A percentile compares a stretch with the other conserved stretches of the same genome.
These are phyloP conservation scores for Drosophila tanythrix DNA, from an alignment of 2,888 invertebrate species.

Conservation along the genomic window DNA sequence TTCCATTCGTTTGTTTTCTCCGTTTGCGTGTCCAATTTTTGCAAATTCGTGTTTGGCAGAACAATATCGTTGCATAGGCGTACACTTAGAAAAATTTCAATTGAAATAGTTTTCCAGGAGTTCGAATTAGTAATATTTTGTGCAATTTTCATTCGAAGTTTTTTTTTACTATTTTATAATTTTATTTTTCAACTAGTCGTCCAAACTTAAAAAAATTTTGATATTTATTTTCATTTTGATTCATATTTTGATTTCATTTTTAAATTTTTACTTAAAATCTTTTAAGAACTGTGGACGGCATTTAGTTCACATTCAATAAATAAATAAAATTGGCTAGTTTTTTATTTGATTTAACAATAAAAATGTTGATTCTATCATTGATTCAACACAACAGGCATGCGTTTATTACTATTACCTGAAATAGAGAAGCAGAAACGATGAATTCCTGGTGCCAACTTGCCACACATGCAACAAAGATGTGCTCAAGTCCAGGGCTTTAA, in stretches of 20 bases:
- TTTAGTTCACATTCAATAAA: background rate
- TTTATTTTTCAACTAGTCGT: background rate
- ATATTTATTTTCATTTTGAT: background rate
- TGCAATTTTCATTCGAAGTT: background rate
- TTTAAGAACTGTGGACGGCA: background rate
- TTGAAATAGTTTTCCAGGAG: background rate
- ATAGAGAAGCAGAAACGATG: background rate
- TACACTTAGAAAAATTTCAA: background rate
- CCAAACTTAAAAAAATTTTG: background rate
- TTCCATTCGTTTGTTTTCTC: conserved; percentile 33
- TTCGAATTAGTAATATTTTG: background rate
- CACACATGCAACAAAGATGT: conserved; percentile 47
- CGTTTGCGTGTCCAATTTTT: conserved; percentile 56
- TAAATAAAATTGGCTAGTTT: background rate
- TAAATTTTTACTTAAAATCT: background rate
- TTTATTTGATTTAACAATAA: background rate
- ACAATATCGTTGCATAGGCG: conserved; percentile 42
- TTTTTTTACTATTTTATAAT: no score
- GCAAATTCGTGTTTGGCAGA: conserved; percentile 37
- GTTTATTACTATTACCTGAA: background rate
- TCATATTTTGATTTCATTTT: background rate
- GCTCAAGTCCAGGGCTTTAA: conserved; percentile 42
- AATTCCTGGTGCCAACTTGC: conserved; percentile 17
- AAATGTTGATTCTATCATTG: background rate
- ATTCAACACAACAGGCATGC: background rate